phyloP scores from a whole-genome alignment of 2,113 vertebrate genomes.

The Meriones unguiculatus region DNA sequence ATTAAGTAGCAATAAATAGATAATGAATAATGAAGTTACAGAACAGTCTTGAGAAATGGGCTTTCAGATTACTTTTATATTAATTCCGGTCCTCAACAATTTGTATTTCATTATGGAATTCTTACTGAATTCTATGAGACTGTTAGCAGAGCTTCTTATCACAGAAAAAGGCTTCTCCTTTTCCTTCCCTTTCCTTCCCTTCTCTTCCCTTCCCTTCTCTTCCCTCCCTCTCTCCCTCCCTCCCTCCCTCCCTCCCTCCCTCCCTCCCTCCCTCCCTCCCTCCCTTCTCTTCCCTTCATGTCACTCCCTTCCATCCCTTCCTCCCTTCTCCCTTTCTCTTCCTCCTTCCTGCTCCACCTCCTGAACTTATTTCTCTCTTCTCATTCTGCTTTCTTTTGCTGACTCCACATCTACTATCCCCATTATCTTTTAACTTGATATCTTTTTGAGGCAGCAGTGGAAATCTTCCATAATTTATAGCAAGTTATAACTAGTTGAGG shows the following conservation, averaged over 20 bases:
- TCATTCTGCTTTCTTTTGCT: background rate
- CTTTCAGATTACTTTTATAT: slow-evolving; percentile 21
- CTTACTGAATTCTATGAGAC: background rate
- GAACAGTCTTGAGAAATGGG: background rate
- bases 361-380: background rate
- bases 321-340: fast-evolving
- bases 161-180: background rate
- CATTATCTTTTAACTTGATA: background rate
- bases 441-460: background rate
- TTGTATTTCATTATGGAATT: background rate
- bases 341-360: too few species aligned
- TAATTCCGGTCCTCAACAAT: background rate
- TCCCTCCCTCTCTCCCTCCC: too few species aligned
- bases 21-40: background rate
- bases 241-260: fast-evolving
- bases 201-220: background rate
- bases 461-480: background rate
- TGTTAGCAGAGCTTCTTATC: background rate
- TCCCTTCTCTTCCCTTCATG: background rate
- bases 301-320: background rate
- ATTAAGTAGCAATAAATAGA: background rate
- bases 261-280: background rate
- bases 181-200: background rate
- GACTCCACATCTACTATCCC: background rate
- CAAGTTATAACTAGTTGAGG: background rate